These are phyloP conservation scores for Ptycholaimellus sp. DNA, from an alignment of 2,888 invertebrate genomes.

Conservation along the genomic window DNA sequence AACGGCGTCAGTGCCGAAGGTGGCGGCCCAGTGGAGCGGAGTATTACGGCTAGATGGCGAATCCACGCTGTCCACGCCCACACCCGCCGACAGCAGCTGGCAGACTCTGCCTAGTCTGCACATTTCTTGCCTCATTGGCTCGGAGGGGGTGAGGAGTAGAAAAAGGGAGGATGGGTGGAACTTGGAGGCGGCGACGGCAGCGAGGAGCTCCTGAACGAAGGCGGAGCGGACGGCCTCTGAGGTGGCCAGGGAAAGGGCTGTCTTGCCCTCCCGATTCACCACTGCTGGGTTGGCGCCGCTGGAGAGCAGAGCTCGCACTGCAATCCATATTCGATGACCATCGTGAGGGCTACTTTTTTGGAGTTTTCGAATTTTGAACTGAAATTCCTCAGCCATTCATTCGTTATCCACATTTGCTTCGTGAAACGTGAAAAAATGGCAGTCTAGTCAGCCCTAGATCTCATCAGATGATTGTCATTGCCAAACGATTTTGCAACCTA, in stretches of 20 bases:
- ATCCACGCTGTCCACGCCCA: constrained; percentile 39
- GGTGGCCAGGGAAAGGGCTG: constrained; percentile 32
- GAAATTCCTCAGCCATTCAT: no score
- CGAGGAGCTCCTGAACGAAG: constrained; percentile 38
- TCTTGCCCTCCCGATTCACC: constrained; percentile 35
- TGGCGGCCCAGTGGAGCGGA: constrained; percentile 42
- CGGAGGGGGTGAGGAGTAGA: background rate
- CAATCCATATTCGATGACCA: no score
- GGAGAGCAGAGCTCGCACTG: constrained; percentile 36
- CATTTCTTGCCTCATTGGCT: constrained; percentile 7
- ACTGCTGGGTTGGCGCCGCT: constrained; percentile 39
- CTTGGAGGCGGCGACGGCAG: constrained; percentile 40
- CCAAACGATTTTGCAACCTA: no score
- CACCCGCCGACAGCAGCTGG: constrained; percentile 37
- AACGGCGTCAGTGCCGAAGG: constrained; percentile 37
- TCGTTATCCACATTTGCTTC: background rate
- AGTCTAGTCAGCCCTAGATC: no score
- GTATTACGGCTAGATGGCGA: constrained; percentile 38
- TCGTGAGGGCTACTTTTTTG: no score
- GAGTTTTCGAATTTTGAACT: no score
- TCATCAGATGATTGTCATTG: no score
- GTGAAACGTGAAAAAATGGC: background rate
- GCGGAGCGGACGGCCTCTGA: constrained; percentile 33
- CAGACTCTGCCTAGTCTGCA: constrained; percentile 36
- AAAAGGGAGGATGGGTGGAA: no score